Evolutionary conservation across 1,140 invertebrate genomes (phyloP), one percentile per base, ranked within the genome.

Genomic region (Nautilus pompilius): DNA sequence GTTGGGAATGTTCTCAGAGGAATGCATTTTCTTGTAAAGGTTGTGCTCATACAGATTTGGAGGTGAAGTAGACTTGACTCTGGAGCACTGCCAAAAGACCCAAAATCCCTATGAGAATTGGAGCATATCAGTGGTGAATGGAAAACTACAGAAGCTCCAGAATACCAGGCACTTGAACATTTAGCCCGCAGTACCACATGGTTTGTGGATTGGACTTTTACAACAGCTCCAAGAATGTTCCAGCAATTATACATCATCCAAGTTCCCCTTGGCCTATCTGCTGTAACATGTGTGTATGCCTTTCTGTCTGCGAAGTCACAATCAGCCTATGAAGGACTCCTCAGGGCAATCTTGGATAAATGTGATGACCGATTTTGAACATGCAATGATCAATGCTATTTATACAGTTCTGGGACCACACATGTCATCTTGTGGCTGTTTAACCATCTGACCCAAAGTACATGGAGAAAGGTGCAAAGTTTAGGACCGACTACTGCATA

Each of bases 321-420:
- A 41, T 2, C 26, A 20, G 34, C 20, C 30, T 62, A 62, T 55
- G 29, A 56, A 24, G 49, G 55, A 32, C 28, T 62, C 10, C 28
- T 62, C 17, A 5, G 26, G 15, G n/a, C 51, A n/a, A 5, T 62
- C 22, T 10, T 57, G 15, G 8, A 24, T 13, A 62, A 62, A 33
- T 62, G 60, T 30, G n/a, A 60, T 60, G 13, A 51, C 45, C 20
- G 58, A 60, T 33, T 60, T 60, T 49, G 58, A 60, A 41, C 20
- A 48, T 6, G 58, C 58, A 54, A 20, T 28, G 17, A 13, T 48
- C 36, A 10, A 24, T 13, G 58, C 36, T 56, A 20, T 55, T 10
- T 15, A 22, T 6, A n/a, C 34, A 26, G 36, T 22, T 13, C 30
- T 60, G 20, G 58, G 45, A 3, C 3, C 13, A 10, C 36, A 51